Conservation (phyloP, 1,140 invertebrate genomes). For the Dufourea novaeangliae region DNA sequence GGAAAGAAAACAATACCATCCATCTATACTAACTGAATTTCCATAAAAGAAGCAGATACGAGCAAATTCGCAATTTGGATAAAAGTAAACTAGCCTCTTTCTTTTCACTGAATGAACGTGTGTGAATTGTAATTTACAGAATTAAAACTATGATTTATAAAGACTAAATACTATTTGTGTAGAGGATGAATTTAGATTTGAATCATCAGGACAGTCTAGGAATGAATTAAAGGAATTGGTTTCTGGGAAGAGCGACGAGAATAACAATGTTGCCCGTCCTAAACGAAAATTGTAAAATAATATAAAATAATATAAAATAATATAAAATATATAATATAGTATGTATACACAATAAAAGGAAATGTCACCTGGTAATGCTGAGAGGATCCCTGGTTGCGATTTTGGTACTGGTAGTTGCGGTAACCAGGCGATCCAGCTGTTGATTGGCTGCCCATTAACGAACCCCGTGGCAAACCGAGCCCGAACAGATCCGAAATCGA, state of each 20-base stretch:
- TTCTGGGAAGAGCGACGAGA: background rate
- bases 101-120: too few species aligned
- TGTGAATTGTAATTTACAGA: too few species aligned
- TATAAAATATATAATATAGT: background rate
- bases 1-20: conserved; percentile 4
- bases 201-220: background rate
- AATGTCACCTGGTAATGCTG: conserved; percentile 67
- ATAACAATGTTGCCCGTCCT: conserved; percentile 4
- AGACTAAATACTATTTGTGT: too few species aligned
- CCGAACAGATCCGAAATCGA: conserved; percentile 83
- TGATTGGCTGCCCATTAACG: conserved; percentile 77
- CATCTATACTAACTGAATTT: background rate
- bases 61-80: too few species aligned
- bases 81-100: too few species aligned
- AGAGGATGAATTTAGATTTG: too few species aligned
- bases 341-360: conserved; percentile 6
- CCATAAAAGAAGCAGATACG: too few species aligned
- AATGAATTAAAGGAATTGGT: background rate
- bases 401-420: conserved; percentile 69
- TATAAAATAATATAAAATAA: background rate
- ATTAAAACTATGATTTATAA: too few species aligned
- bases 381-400: conserved; percentile 70
- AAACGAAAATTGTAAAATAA: background rate
- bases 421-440: conserved; percentile 63
- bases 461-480: conserved; percentile 81